Base-by-base conservation (phyloP, 2,113 vertebrate genomes). In the Neoarius graeffei region DNA sequence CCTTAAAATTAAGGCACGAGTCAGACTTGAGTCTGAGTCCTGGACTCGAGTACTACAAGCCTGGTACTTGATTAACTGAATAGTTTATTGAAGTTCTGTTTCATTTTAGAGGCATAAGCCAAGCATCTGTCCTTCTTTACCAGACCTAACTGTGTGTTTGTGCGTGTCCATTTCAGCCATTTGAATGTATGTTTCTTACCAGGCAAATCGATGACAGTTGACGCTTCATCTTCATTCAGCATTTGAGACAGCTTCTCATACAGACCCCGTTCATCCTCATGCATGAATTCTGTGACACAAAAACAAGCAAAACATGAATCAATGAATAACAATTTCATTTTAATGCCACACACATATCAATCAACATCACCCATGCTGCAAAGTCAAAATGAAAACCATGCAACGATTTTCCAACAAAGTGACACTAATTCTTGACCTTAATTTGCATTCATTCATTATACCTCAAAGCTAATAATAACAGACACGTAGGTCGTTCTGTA, bases 211-310 rank as follows among this genome's bases (percentile, higher is more conserved):
- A 93, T 84, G 85, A 84, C 88, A 66, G 85, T 91, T 52, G 88
- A 92, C 82, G 90, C 76, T 2, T 92, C 93, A 7, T 95, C 95
- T 87, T 96, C 95, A 54, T 95, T 93, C 89, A 98, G 90, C 88
- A 97, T 86, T 0, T 93, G 92, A 13, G 95, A 91, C 92, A 96
- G 91, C 88, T 91, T 93, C 76, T 93, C 77, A 90, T 93, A 96
- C 25, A 97, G 88, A 66, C 93, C 91, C 89, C 88, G 91, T 88
- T 95, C 95, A 89, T 95, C 95, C 81, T 89, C 88, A 85, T 92
- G 91, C 48, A 94, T 2, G 83, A 90, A 89, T 89, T 90, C 95
- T 97, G 90, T 74, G 93, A 94, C 89, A 91, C 88, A 92, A 92
- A 42, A 93, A 92, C 85, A 91, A 90, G 87, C 57, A 83, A 82